Evolutionary conservation across 2,113 vertebrate species (phyloP).

Genomic region (Brachyistius frenatus): DNA sequence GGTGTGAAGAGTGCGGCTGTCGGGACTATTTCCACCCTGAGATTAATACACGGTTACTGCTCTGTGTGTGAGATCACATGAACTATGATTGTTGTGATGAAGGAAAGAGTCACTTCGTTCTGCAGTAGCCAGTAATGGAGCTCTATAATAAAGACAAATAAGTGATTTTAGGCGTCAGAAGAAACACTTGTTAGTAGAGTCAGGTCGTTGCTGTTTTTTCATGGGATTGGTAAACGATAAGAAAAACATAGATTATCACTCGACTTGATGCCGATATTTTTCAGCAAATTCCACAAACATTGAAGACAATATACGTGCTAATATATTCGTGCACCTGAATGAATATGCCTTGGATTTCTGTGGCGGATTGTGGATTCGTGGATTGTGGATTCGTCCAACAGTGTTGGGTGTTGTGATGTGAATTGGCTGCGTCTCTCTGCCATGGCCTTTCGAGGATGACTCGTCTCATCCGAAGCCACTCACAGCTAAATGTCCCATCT

Average conservation of each 20-base stretch:
- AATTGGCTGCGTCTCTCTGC: constrained; percentile 56
- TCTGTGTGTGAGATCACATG: too few species aligned
- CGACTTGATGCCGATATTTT: too few species aligned
- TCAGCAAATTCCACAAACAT: too few species aligned
- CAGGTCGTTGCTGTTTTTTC: not conserved
- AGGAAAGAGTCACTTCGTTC: too few species aligned
- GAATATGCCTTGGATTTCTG: constrained; percentile 20
- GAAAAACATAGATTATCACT: not conserved
- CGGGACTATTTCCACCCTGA: too few species aligned
- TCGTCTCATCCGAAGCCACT: constrained; percentile 89
- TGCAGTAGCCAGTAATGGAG: not conserved
- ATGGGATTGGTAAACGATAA: not conserved
- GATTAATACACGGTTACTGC: too few species aligned
- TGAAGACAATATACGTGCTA: too few species aligned
- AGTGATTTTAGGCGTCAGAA: not conserved
- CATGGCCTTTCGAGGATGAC: constrained; percentile 75
- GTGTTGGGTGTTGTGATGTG: constrained; percentile 63
- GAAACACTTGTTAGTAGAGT: too few species aligned
- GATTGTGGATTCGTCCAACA: constrained; percentile 35
- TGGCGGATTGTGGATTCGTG: constrained; percentile 32
- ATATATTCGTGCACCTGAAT: constrained; percentile 16
- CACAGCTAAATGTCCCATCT: constrained; percentile 96
- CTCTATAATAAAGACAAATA: not conserved
- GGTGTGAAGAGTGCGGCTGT: too few species aligned
- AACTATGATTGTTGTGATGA: not conserved